Base-by-base conservation (phyloP, 1,140 invertebrate species). In the Bilobella aurantiaca region DNA sequence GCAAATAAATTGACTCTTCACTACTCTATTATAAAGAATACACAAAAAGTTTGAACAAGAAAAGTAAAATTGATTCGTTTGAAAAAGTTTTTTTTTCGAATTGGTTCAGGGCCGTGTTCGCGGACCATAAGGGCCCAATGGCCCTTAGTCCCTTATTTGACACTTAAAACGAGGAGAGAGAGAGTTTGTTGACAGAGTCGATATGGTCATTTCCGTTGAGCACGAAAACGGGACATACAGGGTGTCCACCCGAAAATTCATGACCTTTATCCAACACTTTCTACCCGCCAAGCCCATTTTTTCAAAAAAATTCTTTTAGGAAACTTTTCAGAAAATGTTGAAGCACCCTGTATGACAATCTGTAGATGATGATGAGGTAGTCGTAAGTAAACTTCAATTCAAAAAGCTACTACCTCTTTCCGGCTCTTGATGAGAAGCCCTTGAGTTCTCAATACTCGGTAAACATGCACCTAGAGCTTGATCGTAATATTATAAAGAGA, bases 401-500 rank as follows among this genome's bases (percentile, higher is more conserved):
- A 53, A 5, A 18, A 53, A 53, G 25, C 49, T 53, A 53, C 23
- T 23, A 18, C n/a, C 49, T 53, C 25, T 42, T 42, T 18, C 34
- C 34, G 34, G 8, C 49, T 53, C 49, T 53, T 53, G 49, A 53
- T 53, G 49, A 53, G n/a, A n/a, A 53, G 25, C 49, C 49, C 49
- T 53, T 53, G 49, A 62, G 42, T 12, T 31, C 32, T 59, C 8
- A 58, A 65, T 65, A 56, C 58, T 21, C 32, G 23, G 32, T 58
- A 32, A 42, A 65, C 63, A 65, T 58, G 63, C 63, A 65, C 49
- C 49, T 53, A 53, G 25, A n/a, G 25, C 49, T 53, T 53, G 49
- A 53, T n/a, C 49, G 49, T 53, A 53, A 53, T 42, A 42, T 42
- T 42, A 42, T 42, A 42, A 23, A 42, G 37, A 42, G 37, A 42